A percentile compares a stretch with the other conserved stretches of the same genome.
phyloP scores from a whole-genome alignment of 2,888 invertebrate species.

The Parnassius apollo region DNA sequence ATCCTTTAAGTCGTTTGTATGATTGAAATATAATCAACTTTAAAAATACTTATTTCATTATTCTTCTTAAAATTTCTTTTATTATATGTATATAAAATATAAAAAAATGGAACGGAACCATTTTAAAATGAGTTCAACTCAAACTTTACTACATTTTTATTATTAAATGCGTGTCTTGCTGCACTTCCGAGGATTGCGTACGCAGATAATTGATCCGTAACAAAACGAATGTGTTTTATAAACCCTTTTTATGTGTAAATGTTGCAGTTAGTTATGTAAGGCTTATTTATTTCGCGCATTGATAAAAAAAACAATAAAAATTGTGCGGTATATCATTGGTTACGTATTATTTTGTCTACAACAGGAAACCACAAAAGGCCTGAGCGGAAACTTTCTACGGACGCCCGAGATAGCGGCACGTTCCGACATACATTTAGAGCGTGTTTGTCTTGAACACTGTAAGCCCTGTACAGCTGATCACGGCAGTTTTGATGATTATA shows the following conservation, averaged over 20 bases:
- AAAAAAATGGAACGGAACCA: neutral
- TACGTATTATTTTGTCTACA: no score
- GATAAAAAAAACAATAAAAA: neutral
- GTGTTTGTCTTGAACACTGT: no score
- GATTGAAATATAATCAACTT: no score
- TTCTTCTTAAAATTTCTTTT: neutral
- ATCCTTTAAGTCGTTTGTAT: no score
- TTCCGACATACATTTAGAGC: no score
- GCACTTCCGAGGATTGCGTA: constrained; percentile 24
- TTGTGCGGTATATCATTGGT: no score
- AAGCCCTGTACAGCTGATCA: no score
- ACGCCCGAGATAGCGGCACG: no score
- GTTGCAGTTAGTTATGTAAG: constrained; percentile 9
- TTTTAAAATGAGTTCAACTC: neutral
- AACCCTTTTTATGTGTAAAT: constrained; percentile 2
- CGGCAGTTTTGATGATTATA: no score
- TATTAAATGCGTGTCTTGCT: constrained; percentile 8
- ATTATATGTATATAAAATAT: neutral
- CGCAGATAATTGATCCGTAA: constrained; percentile 4
- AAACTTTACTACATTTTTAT: constrained; percentile 9
- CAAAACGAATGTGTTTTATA: constrained; percentile 17
- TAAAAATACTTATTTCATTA: neutral
- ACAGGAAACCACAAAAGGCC: no score
- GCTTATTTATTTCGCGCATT: neutral
- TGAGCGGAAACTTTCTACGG: no score